Percentiles rank a stretch among this genome's conserved stretches.
phyloP scores from a whole-genome alignment of 1,140 invertebrate species.

The Acromyrmex charruanus region DNA sequence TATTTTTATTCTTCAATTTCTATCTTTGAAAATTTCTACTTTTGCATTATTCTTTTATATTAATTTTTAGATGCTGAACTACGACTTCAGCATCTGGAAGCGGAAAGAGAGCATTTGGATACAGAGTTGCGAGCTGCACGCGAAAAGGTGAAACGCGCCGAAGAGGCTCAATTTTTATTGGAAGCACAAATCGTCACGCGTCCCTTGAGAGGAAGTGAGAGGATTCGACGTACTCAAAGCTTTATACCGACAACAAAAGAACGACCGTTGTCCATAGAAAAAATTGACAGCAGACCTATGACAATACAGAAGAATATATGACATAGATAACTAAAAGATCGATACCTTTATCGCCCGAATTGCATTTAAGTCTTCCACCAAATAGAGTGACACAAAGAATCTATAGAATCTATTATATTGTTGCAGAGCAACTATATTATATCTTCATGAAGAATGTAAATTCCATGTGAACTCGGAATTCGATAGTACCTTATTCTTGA shows the following conservation, averaged over 20 bases:
- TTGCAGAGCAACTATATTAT: slow-evolving; percentile 24
- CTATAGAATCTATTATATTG: slow-evolving; percentile 40
- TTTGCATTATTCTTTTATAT: slow-evolving; percentile 52
- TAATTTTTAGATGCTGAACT: slow-evolving; percentile 88
- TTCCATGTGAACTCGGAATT: slow-evolving; percentile 37
- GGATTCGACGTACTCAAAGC: slow-evolving; percentile 87
- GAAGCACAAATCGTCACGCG: slow-evolving; percentile 88
- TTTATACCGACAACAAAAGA: slow-evolving; percentile 88
- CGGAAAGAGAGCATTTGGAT: slow-evolving; percentile 90
- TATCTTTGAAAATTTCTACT: not conserved
- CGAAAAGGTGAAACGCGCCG: slow-evolving; percentile 89
- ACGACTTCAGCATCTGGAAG: slow-evolving; percentile 89
- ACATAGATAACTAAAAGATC: not conserved
- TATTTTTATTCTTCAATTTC: slow-evolving; percentile 16
- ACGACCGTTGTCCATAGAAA: slow-evolving; percentile 78
- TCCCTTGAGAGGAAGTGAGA: slow-evolving; percentile 79
- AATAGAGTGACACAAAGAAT: slow-evolving; percentile 37
- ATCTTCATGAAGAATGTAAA: slow-evolving; percentile 2
- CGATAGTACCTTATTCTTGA: slow-evolving; percentile 19
- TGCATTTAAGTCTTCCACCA: slow-evolving; percentile 53
- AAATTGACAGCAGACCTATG: slow-evolving; percentile 66
- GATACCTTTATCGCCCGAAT: not conserved
- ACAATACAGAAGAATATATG: slow-evolving; percentile 73
- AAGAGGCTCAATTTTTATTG: slow-evolving; percentile 89
- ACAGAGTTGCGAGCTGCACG: slow-evolving; percentile 89